phyloP scores from a whole-genome alignment of 2,113 vertebrate species.

The Promerops cafer region DNA sequence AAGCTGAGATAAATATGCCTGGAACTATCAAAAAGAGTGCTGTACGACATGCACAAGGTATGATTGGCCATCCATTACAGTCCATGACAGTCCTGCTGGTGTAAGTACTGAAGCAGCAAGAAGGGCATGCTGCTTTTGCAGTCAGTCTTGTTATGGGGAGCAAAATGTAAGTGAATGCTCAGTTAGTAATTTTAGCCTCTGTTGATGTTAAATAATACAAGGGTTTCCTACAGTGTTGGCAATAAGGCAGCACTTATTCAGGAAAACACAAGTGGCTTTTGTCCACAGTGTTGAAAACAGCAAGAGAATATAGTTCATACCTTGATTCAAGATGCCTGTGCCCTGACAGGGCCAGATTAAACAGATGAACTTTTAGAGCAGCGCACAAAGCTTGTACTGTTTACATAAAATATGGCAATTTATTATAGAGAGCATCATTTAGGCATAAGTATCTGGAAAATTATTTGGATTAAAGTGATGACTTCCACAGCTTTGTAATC shows the following conservation, averaged over 20 bases:
- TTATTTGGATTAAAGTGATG: neutral
- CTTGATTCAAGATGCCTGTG: neutral
- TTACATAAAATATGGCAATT: neutral
- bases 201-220: neutral
- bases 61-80: slow-evolving; percentile 29
- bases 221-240: neutral
- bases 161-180: neutral
- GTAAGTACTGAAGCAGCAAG: neutral
- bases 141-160: neutral
- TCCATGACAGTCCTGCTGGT: neutral
- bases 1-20: slow-evolving; percentile 59
- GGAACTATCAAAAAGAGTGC: slow-evolving; percentile 5
- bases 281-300: neutral
- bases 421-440: neutral
- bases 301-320: neutral
- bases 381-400: neutral
- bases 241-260: neutral
- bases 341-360: neutral
- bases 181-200: neutral
- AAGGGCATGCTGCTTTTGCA: neutral
- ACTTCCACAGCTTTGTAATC: neutral
- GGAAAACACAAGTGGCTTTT: neutral
- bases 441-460: neutral
- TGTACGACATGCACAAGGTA: neutral
- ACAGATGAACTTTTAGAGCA: neutral